Percentiles rank a stretch among this genome's conserved stretches.
Conservation (phyloP, 2,888 invertebrate species). For the Eupithecia abbreviata region DNA sequence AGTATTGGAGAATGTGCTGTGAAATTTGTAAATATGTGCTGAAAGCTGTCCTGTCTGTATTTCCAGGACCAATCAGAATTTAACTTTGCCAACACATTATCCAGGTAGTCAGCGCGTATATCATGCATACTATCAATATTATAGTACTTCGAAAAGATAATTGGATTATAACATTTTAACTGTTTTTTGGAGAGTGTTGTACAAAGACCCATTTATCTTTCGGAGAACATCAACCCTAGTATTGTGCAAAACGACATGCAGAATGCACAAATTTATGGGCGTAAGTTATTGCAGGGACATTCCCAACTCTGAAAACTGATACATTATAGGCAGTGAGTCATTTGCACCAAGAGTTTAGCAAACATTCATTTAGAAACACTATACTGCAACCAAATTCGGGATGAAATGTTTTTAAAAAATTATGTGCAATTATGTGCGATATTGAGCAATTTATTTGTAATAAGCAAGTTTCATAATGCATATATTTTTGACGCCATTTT, state of each 20-base stretch:
- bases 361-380: not conserved
- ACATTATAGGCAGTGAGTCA: not conserved
- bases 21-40: not conserved
- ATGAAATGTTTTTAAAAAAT: not conserved
- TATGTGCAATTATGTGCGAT: too few species aligned
- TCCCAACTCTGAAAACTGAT: not conserved
- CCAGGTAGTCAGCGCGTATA: not conserved
- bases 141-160: not conserved
- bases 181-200: not conserved
- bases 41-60: not conserved
- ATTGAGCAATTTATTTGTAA: too few species aligned
- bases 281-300: not conserved
- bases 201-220: not conserved
- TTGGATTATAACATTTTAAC: not conserved
- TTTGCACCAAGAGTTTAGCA: not conserved
- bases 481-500: too few species aligned
- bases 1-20: constrained; percentile 6
- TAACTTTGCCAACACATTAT: not conserved
- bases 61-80: not conserved
- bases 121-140: not conserved
- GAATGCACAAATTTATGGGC: not conserved
- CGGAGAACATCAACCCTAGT: not conserved
- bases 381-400: not conserved
- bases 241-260: not conserved
- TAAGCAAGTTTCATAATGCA: too few species aligned